Percentiles rank a stretch among this genome's conserved stretches.
Evolutionary conservation across 2,113 vertebrate species (phyloP).

Genomic region (Bubo blakistoni): DNA sequence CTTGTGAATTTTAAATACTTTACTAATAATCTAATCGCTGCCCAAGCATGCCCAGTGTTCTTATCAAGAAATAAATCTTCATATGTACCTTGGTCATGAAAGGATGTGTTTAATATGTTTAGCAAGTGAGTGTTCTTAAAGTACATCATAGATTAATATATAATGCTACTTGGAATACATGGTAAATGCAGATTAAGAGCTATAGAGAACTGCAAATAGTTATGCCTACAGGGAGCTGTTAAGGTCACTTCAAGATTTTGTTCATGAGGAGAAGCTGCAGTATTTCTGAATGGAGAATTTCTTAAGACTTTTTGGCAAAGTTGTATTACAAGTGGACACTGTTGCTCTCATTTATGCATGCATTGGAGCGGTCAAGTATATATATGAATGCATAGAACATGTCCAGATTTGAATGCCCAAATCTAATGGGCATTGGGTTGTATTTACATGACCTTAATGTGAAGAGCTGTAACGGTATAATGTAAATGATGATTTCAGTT

Average conservation of each 20-base stretch:
- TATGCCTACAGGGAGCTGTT: background rate
- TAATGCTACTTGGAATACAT: background rate
- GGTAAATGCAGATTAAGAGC: slow-evolving; percentile 45
- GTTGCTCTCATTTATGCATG: background rate
- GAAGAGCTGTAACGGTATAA: background rate
- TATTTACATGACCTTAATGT: background rate
- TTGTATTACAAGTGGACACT: background rate
- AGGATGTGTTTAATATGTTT: background rate
- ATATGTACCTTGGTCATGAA: background rate
- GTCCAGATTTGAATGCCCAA: background rate
- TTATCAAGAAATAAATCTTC: background rate
- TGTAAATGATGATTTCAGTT: background rate
- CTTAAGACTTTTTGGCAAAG: background rate
- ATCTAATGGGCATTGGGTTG: background rate
- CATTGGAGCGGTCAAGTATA: background rate
- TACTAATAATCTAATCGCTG: background rate
- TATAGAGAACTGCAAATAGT: slow-evolving; percentile 18
- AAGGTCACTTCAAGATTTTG: background rate
- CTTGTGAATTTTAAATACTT: background rate
- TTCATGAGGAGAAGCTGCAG: background rate
- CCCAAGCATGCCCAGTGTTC: background rate
- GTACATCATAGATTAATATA: background rate
- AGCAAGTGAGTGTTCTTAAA: background rate
- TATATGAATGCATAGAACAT: background rate
- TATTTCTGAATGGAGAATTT: background rate